Evolutionary conservation across 2,113 vertebrate genomes (phyloP), one percentile per base, ranked within the genome.

Genomic region (Turnix velox): DNA sequence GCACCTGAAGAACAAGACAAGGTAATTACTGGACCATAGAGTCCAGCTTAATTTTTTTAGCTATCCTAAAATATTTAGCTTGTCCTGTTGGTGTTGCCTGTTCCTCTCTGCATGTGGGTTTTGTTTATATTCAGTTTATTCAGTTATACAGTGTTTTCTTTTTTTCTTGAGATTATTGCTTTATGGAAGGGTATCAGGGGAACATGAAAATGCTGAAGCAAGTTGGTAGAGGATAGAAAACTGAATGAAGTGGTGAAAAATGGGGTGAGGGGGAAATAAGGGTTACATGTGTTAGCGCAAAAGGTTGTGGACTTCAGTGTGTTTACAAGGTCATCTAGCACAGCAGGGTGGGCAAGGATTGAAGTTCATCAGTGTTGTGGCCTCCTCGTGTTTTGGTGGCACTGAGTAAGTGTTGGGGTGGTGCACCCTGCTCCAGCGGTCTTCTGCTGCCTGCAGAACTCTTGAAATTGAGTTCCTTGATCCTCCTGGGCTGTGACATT

Each of bases 1-100:
- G 71, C 93, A 96, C 71, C 91, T 92, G 95, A 97, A 96, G 96
- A 95, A 68, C 82, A 96, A 93, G 95, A 83, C 93, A 97, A 98
- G 98, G 98, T 98, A 98, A 97, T 91, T 93, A 84, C 33, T 12
- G 59, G 25, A 79, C 84, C 46, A 18, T 75, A 27, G 63, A 39
- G 66, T 88, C 1, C 54, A 87, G 10, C n/a, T 20, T 91, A 66
- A 25, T 84, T 84, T 94, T 94, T 28, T 85, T 96, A 85, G 16
- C 79, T 75, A 30, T 77, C 87, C 90, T 59, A 65, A 88, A 94
- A 88, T 94, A 27, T 65, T 84, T 45, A 84, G 9, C 37, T 72
- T 3, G 2, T 57, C 19, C 33, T 45, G 69, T 27, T 95, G 31
- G 35, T 1, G 1, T 83, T 78, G 66, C 6, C 10, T 42, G 51